phyloP scores from a whole-genome alignment of 1,140 invertebrate species.

The Ostrea denselamellosa region DNA sequence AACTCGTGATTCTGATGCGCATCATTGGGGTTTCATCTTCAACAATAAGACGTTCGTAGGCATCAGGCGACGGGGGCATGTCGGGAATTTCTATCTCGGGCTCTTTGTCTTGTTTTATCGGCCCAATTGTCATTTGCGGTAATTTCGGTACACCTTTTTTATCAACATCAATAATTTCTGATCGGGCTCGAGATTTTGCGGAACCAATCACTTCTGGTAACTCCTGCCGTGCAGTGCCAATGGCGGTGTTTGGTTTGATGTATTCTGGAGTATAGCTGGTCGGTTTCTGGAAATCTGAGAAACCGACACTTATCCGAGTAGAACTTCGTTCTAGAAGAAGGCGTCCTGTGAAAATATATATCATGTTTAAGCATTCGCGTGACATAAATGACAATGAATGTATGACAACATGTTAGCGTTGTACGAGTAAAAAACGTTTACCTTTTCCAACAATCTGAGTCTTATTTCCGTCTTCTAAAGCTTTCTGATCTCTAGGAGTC shows the following conservation, averaged over 20 bases:
- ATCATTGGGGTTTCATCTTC: slow-evolving; percentile 57
- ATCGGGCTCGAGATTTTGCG: slow-evolving; percentile 48
- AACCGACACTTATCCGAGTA: background rate
- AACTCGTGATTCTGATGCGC: slow-evolving; percentile 56
- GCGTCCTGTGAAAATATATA: background rate
- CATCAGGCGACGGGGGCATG: background rate
- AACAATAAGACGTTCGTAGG: slow-evolving; percentile 52
- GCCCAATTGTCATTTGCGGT: slow-evolving; percentile 39
- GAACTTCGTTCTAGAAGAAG: slow-evolving; percentile 27
- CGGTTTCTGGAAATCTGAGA: background rate
- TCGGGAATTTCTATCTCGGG: background rate
- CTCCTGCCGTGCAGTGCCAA: background rate
- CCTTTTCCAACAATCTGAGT: slow-evolving; percentile 61
- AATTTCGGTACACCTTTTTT: slow-evolving; percentile 36
- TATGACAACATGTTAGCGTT: background rate
- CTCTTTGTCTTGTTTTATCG: background rate
- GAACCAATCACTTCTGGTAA: slow-evolving; percentile 51
- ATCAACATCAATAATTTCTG: slow-evolving; percentile 43
- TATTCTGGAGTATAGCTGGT: slow-evolving; percentile 8
- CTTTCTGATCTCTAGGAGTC: slow-evolving; percentile 53
- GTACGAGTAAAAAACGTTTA: slow-evolving; percentile 32
- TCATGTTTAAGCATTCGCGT: too few species aligned
- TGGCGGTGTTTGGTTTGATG: slow-evolving; percentile 40
- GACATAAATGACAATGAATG: too few species aligned
- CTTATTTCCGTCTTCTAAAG: slow-evolving; percentile 56